These are phyloP conservation scores for Ciconia boyciana DNA, from an alignment of 2,113 vertebrate species.

Conservation along the genomic window DNA sequence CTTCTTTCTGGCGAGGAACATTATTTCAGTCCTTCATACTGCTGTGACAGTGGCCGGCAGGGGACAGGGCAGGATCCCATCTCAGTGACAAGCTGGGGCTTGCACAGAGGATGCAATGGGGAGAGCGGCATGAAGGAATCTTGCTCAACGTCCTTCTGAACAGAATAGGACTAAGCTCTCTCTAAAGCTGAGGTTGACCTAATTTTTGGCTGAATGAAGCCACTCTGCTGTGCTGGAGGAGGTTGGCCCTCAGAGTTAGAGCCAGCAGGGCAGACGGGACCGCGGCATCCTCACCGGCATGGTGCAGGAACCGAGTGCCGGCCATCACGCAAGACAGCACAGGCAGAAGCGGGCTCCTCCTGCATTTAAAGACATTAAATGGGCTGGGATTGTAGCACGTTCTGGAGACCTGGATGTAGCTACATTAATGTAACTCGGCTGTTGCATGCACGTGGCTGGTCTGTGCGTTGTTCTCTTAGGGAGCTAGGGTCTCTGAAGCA, in stretches of 20 bases:
- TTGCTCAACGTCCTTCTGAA: neutral
- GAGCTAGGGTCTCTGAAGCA: neutral
- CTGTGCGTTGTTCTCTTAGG: neutral
- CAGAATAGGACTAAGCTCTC: neutral
- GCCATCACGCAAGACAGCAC: fast-evolving
- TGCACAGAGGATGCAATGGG: fast-evolving
- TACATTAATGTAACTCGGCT: neutral
- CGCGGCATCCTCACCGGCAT: fast-evolving
- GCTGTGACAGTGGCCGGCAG: neutral
- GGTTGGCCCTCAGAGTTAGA: neutral
- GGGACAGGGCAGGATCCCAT: neutral
- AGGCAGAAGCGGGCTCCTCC: neutral
- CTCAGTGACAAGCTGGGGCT: neutral
- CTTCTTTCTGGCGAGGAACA: neutral
- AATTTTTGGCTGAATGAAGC: neutral
- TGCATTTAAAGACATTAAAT: neutral
- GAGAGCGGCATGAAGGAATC: neutral
- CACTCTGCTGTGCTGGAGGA: neutral
- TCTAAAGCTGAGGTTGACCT: neutral
- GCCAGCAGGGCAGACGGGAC: neutral
- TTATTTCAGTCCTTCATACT: neutral
- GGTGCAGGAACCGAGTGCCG: fast-evolving
- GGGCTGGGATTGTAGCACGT: too few relatives aligned
- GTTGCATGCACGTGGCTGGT: neutral
- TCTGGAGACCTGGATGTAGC: neutral